Evolutionary conservation across 2,888 invertebrate species (phyloP).

Genomic region (Lomographa bimaculata): DNA sequence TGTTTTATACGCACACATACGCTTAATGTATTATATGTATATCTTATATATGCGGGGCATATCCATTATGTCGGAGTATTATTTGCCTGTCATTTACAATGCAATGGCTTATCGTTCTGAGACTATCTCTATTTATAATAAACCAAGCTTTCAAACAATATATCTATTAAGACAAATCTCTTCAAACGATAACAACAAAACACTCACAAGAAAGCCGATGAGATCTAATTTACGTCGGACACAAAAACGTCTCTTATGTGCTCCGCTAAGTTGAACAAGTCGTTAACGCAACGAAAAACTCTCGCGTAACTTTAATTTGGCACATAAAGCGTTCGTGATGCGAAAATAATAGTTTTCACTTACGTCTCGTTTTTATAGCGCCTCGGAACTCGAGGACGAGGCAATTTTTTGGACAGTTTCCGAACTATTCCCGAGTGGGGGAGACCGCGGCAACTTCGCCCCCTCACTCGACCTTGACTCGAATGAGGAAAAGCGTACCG

Average conservation of each 20-base stretch:
- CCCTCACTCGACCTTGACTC: slow-evolving; percentile 25
- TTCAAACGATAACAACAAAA: slow-evolving; percentile 37
- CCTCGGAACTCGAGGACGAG: slow-evolving; percentile 36
- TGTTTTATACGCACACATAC: no score
- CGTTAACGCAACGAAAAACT: slow-evolving; percentile 49
- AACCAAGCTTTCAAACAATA: slow-evolving; percentile 5
- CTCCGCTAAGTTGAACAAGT: slow-evolving; percentile 45
- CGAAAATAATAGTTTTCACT: slow-evolving; percentile 50
- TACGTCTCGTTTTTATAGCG: slow-evolving; percentile 43
- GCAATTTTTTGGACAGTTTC: slow-evolving; percentile 36
- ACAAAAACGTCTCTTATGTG: slow-evolving; percentile 46
- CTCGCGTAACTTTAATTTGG: slow-evolving; percentile 47
- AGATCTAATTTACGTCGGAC: slow-evolving; percentile 47
- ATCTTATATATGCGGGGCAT: no score
- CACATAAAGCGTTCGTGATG: slow-evolving; percentile 46
- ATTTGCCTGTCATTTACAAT: not conserved
- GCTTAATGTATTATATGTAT: no score
- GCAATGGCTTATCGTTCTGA: no score
- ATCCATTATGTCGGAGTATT: not conserved
- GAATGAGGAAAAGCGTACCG: slow-evolving; percentile 21
- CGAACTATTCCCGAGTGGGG: slow-evolving; percentile 20
- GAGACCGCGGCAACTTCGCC: slow-evolving; percentile 15
- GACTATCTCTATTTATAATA: not conserved
- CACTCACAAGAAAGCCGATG: slow-evolving; percentile 37
- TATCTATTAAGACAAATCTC: slow-evolving; percentile 26